These are phyloP conservation scores for Apostichopus parvimensis DNA, from an alignment of 35 echinoderm and acorn worm species.

Conservation along the genomic window DNA sequence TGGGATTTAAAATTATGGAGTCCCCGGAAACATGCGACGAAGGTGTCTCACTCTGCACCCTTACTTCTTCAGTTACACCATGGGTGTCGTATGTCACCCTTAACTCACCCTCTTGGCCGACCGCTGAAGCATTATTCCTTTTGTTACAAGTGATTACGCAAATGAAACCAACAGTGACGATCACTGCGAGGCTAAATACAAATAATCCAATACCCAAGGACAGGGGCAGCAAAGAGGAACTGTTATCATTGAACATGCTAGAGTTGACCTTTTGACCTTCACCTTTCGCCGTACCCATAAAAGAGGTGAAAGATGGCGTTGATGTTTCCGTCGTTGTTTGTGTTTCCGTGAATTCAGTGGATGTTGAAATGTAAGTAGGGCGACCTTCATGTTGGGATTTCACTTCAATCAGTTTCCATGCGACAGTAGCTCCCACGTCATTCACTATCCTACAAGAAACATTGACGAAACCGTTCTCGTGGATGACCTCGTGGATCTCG, in stretches of 20 bases:
- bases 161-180: neutral
- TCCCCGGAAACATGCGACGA: neutral
- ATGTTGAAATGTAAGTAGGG: neutral
- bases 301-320: neutral
- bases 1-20: neutral
- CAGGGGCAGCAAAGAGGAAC: neutral
- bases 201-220: neutral
- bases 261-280: neutral
- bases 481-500: neutral
- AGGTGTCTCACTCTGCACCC: neutral
- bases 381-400: neutral
- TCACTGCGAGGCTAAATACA: neutral
- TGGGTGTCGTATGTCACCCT: neutral
- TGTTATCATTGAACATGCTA: neutral
- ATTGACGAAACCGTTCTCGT: constrained; percentile 13
- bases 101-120: neutral
- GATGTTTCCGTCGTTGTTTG: no score
- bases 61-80: neutral
- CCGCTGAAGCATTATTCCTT: neutral
- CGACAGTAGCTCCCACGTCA: neutral
- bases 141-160: neutral
- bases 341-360: neutral
- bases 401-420: constrained; percentile 1
- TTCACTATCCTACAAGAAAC: constrained; percentile 36
- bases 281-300: neutral